These are phyloP conservation scores for Urechis unicinctus DNA, from an alignment of 2,888 invertebrate species.

Conservation along the genomic window DNA sequence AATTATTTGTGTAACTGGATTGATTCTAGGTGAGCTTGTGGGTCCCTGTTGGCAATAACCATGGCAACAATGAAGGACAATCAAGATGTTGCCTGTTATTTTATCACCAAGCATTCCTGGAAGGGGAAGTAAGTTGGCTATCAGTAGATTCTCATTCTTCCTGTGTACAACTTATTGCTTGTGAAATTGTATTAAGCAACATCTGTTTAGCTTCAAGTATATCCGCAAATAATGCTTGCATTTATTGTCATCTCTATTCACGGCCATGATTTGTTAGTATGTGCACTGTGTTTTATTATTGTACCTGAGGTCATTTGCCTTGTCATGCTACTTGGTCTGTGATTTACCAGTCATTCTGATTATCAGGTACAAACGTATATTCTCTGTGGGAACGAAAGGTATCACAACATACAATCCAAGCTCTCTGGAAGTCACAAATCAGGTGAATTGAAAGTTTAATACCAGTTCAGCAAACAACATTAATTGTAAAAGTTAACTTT, in stretches of 20 bases:
- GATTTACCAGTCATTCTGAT: constrained; percentile 1
- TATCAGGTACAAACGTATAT: constrained; percentile 89
- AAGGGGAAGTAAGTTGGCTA: constrained; percentile 78
- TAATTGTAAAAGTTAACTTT: neutral
- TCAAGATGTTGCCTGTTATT: constrained; percentile 91
- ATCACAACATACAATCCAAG: constrained; percentile 96
- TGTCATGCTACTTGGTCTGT: neutral
- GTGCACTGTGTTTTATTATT: too few species aligned
- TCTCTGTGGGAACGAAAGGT: constrained; percentile 90
- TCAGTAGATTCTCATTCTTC: too few species aligned
- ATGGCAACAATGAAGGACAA: constrained; percentile 68
- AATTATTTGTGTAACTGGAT: too few species aligned
- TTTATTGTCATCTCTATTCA: too few species aligned
- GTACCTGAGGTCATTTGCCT: neutral
- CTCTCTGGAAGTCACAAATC: constrained; percentile 84
- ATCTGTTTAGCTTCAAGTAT: too few species aligned
- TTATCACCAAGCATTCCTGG: constrained; percentile 96
- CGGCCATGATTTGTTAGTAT: too few species aligned
- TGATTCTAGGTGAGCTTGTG: too few species aligned
- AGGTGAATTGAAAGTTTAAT: constrained; percentile 55
- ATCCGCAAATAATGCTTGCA: too few species aligned
- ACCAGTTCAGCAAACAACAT: neutral
- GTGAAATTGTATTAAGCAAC: too few species aligned
- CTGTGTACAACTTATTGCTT: too few species aligned
- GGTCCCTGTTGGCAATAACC: too few species aligned